These are phyloP conservation scores for Calliphora vicina DNA, from an alignment of 1,140 invertebrate species.

Conservation along the genomic window DNA sequence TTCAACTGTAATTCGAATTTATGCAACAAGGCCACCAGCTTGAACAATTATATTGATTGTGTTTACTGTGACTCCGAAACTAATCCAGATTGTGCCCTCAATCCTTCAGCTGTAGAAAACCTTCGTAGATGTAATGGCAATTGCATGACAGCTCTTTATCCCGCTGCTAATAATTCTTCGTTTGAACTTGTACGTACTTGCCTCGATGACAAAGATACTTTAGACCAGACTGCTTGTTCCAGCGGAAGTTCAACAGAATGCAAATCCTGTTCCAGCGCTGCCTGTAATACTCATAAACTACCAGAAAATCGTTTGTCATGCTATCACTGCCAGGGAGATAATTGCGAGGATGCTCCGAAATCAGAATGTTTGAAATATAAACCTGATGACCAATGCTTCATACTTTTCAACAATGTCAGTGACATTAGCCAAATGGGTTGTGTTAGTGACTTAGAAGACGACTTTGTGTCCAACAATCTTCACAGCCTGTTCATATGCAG, in stretches of 20 bases:
- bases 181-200: slow-evolving; percentile 49
- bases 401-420: slow-evolving; percentile 37
- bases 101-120: slow-evolving; percentile 40
- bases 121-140: slow-evolving; percentile 50
- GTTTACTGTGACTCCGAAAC: slow-evolving; percentile 49
- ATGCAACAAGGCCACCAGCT: slow-evolving; percentile 48
- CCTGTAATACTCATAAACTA: slow-evolving; percentile 46
- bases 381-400: slow-evolving; percentile 47
- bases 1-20: slow-evolving; percentile 57
- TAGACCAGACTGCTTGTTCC: slow-evolving; percentile 46
- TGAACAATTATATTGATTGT: slow-evolving; percentile 46
- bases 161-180: not conserved
- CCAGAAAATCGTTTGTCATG: slow-evolving; percentile 41
- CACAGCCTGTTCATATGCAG: slow-evolving; percentile 43
- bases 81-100: slow-evolving; percentile 44
- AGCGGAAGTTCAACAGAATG: slow-evolving; percentile 42
- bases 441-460: slow-evolving; percentile 41
- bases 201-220: slow-evolving; percentile 54
- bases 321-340: slow-evolving; percentile 39
- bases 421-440: slow-evolving; percentile 47
- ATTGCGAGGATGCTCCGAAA: slow-evolving; percentile 14
- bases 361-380: slow-evolving; percentile 40
- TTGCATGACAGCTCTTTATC: slow-evolving; percentile 52
- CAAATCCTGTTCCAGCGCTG: slow-evolving; percentile 38
- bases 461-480: slow-evolving; percentile 41